A percentile compares a stretch with the other conserved stretches of the same genome.
These are phyloP conservation scores for Tipula confusa DNA, from an alignment of 2,888 invertebrate species.

Conservation along the genomic window DNA sequence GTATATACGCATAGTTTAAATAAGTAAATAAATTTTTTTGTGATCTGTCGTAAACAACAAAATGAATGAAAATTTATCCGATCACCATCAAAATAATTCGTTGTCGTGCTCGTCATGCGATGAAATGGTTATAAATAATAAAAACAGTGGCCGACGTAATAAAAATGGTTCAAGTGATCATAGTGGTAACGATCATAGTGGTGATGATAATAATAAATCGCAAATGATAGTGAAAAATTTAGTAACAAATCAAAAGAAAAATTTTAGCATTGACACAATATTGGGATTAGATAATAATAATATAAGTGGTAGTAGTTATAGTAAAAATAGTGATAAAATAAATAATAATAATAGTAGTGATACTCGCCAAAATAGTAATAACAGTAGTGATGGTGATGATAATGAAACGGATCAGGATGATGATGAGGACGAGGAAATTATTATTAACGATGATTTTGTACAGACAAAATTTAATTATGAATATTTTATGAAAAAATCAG, in stretches of 20 bases:
- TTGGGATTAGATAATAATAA: conserved; percentile 38
- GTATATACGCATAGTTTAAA: neutral
- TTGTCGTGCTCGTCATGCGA: neutral
- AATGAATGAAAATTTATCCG: neutral
- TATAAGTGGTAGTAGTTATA: neutral
- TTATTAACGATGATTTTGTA: neutral
- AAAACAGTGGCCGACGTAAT: neutral
- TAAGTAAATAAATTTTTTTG: too few relatives aligned
- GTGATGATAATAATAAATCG: neutral
- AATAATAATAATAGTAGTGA: conserved; percentile 31
- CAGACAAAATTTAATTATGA: neutral
- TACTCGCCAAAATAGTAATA: conserved; percentile 30
- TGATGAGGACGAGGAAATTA: neutral
- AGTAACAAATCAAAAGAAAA: conserved; percentile 38
- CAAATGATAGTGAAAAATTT: conserved; percentile 38
- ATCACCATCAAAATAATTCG: neutral
- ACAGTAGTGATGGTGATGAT: conserved; percentile 26
- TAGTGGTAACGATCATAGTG: neutral
- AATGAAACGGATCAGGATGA: neutral
- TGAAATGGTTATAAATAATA: neutral
- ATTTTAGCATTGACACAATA: conserved; percentile 43
- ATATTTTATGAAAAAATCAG: neutral
- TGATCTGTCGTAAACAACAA: neutral
- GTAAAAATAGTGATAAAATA: conserved; percentile 32
- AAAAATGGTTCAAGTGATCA: neutral